phyloP scores from a whole-genome alignment of 2,113 vertebrate genomes.

The Nyctereutes procyonoides region DNA sequence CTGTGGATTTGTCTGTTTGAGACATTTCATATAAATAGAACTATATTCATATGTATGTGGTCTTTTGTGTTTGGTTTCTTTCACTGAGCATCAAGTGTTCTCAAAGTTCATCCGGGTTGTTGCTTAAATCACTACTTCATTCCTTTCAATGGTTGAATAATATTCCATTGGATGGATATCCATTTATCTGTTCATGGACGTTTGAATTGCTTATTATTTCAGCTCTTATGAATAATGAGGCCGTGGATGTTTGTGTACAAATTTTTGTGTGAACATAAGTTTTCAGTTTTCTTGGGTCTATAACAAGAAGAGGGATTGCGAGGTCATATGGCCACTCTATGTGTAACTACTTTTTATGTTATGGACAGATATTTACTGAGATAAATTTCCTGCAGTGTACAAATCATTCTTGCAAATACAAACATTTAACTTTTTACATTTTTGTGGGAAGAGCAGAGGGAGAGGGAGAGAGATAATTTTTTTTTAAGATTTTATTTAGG shows the following conservation, averaged over 20 bases:
- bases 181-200: neutral
- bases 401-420: neutral
- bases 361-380: neutral
- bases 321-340: neutral
- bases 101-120: neutral
- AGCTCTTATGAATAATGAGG: neutral
- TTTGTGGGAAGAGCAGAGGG: neutral
- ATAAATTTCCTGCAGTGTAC: neutral
- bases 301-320: neutral
- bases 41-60: neutral
- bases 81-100: neutral
- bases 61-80: neutral
- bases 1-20: neutral
- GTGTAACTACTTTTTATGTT: neutral
- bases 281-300: neutral
- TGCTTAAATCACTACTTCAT: neutral
- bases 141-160: neutral
- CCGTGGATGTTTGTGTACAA: too few species aligned
- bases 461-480: neutral
- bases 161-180: neutral
- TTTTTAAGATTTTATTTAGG: too few species aligned
- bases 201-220: neutral
- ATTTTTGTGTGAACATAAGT: neutral
- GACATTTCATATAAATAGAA: neutral
- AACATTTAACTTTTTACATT: neutral